Evolutionary conservation across 2,113 vertebrate genomes (phyloP), one percentile per base, ranked within the genome.

Genomic region (Ceyx melanurus): DNA sequence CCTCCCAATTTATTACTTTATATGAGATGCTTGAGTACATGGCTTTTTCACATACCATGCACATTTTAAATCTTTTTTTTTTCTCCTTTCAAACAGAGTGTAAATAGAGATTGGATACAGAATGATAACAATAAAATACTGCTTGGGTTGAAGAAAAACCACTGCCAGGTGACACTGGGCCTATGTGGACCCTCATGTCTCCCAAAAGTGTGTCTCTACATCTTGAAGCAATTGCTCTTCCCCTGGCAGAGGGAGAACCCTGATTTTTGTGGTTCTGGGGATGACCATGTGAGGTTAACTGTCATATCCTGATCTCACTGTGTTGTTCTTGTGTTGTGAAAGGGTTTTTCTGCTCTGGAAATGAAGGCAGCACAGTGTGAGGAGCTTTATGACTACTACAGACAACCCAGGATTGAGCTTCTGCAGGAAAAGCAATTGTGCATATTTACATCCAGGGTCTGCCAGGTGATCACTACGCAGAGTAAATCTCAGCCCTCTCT

Each of bases 401-500:
- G 61, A 31, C 13, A 43, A 1, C 9, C 9, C 37, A 42, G 29
- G 33, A n/a, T 35, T 37, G 70, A 4, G 1, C 12, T 45, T n/a
- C 37, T 82, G 33, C 53, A 42, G 31, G 51, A 71, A 57, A 25
- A 74, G 5, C 12, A 23, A 11, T 14, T 21, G 8, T 29, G 10
- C 20, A 6, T 15, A 21, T 4, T 14, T 28, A 10, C 48, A 33
- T n/a, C 11, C 23, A 54, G 17, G 29, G 21, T 35, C n/a, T 75
- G 26, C 50, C 45, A 28, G 23, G 10, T n/a, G 37, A 50, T 56
- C 26, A 15, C 21, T 8, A 21, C 0, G 0, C 15, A 42, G 13
- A 43, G 23, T 9, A 71, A 72, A 16, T 43, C 19, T 68, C 76
- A 71, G 20, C 26, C 12, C 53, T 78, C 51, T 28, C 57, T 54